These are phyloP conservation scores for Smutsia temminckii DNA, from an alignment of 2,797 vertebrate species.

Conservation along the genomic window DNA sequence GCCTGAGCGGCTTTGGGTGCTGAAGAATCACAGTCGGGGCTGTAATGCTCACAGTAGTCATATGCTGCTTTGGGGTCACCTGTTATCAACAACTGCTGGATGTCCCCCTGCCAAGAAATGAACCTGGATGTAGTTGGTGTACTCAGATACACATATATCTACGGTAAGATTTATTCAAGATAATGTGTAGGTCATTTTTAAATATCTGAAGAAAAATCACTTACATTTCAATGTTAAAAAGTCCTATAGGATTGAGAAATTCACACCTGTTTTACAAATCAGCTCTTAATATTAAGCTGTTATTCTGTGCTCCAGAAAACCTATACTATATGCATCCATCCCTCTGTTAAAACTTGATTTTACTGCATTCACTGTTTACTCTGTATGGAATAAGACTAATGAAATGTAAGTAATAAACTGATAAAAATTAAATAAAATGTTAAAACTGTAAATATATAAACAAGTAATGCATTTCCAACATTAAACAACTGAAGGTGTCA, in stretches of 20 bases:
- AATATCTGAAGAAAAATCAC: background rate
- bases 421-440: background rate
- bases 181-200: background rate
- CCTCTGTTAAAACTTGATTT: background rate
- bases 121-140: background rate
- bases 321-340: background rate
- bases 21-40: slow-evolving; percentile 95
- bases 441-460: background rate
- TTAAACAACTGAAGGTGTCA: background rate
- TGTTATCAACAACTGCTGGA: slow-evolving; percentile 96
- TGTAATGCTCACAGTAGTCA: slow-evolving; percentile 98
- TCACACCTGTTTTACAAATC: background rate
- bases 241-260: background rate
- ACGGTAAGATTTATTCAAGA: background rate
- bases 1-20: slow-evolving; percentile 91
- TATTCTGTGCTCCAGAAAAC: background rate
- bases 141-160: rapidly evolving
- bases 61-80: slow-evolving; percentile 94
- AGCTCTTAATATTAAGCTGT: background rate
- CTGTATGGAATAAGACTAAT: background rate
- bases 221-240: background rate
- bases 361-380: background rate
- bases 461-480: background rate
- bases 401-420: background rate
- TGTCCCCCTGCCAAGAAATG: slow-evolving; percentile 92